These are phyloP conservation scores for Phorcus lineatus DNA, from an alignment of 2,888 invertebrate species.

Conservation along the genomic window DNA sequence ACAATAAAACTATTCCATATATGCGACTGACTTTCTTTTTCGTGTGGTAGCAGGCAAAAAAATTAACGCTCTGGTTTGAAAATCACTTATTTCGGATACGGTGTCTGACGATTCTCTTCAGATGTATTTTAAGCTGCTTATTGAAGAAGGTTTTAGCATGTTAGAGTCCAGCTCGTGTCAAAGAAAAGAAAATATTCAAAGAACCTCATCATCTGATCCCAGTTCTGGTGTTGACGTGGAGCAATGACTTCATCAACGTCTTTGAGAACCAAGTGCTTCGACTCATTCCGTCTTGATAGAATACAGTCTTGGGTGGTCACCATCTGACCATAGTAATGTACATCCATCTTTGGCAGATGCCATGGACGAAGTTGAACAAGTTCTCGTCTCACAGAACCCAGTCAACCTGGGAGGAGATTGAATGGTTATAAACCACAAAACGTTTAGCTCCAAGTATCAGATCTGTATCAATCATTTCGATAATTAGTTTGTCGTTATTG, in stretches of 20 bases:
- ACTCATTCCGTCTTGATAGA: background rate
- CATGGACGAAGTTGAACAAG: background rate
- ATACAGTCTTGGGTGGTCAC: background rate
- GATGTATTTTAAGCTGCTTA: background rate
- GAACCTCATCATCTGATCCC: background rate
- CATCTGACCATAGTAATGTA: background rate
- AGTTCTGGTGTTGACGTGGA: background rate
- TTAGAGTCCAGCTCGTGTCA: background rate
- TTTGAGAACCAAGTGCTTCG: background rate
- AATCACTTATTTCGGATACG: background rate
- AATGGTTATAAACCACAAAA: background rate
- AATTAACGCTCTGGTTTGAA: background rate
- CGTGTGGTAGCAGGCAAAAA: too few relatives aligned
- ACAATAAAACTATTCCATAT: too few relatives aligned
- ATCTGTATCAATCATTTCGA: conserved; percentile 8
- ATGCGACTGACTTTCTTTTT: too few relatives aligned
- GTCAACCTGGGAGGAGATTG: background rate
- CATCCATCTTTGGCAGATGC: background rate
- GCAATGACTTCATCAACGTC: conserved; percentile 12
- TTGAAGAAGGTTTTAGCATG: background rate
- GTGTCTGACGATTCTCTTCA: background rate
- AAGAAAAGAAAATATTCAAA: background rate
- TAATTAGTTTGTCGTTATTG: background rate
- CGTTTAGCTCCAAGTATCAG: background rate
- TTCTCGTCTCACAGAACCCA: background rate